Evolutionary conservation across 2,113 vertebrate genomes (phyloP), one percentile per base, ranked within the genome.

Genomic region (Donacobius atricapilla): DNA sequence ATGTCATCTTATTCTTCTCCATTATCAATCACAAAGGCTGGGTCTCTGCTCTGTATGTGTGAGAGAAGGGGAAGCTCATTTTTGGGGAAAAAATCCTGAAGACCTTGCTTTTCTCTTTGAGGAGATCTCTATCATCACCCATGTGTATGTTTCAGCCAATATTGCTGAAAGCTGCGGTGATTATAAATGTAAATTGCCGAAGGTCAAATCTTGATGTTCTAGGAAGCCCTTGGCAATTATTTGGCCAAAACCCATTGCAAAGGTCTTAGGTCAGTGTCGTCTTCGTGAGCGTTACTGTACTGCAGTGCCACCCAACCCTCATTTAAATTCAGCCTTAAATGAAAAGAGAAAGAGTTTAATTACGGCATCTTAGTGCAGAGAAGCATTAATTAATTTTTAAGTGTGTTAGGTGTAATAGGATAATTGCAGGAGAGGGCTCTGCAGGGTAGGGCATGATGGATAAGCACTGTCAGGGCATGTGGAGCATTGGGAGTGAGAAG

Each of bases 391-490:
- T 91, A 84, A 61, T 92, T 86, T 92, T 90, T 64, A 75, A 90
- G 28, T n/a, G 45, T 40, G 42, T 61, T 68, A 30, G 45, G 85
- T 84, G 51, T 78, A 96, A 82, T 57, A 87, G 84, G 58, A 71
- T 91, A 76, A 91, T 94, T 94, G 71, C 57, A 72, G 63, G 42
- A 75, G 40, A 65, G 78, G 70, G 37, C 40, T 90, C 66, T 40
- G 39, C 0, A 0, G 73, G 60, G 39, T 71, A 0, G 0, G 24
- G 28, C 0, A 0, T 6, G 3, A 39, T 11, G 28, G 64, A n/a
- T 81, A 9, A 3, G 2, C 45, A 3, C 39, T 33, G 56, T 44
- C 17, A 22, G 40, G 39, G 47, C 31, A 20, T 0, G 8, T 0
- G 11, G 48, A 82, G 53, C 69, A 15, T 16, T 2, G 5, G 11